Evolutionary conservation across 2,113 vertebrate genomes (phyloP), one percentile per base, ranked within the genome.

Genomic region (Dipodomys stephensi): DNA sequence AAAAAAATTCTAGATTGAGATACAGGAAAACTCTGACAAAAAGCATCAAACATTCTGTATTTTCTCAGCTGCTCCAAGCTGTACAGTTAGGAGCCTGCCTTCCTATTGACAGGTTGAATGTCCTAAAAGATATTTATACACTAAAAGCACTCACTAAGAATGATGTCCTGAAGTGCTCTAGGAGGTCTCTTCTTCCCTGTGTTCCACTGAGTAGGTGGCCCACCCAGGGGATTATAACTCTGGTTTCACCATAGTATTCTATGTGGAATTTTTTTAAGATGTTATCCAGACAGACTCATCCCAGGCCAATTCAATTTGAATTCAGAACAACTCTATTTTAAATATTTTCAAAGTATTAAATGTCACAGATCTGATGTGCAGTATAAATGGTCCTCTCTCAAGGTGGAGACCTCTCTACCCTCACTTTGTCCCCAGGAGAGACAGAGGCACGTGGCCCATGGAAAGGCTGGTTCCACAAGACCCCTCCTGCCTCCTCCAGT

Each of bases 291-390:
- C 69, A 77, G 32, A 60, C 18, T 13, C n/a, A 93, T 28, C 23
- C 30, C 44, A 83, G 60, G 88, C 27, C 30, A 57, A 62, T 92
- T 92, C 27, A 28, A 30, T 82, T 65, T 96, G 78, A 80, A 69
- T 89, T 87, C 64, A 30, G n/a, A 77, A 62, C n/a, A 49, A 69
- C 30, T 65, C 6, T 71, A 78, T 87, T 74, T 15, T 83, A 60
- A 93, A 53, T 69, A 44, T 30, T 46, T 64, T 71, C 57, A 2
- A 73, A 87, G n/a, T 35, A 57, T 68, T 57, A 60, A 60, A 35
- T 27, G 12, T 39, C n/a, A 32, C 10, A 20, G 60, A 62, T 9
- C 15, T 69, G 81, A 28, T 57, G 35, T 7, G 11, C 20, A 25
- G 20, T 57, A 13, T 30, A 39, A 69, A 77, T 20, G 23, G 1